These are phyloP conservation scores for Willisornis vidua DNA, from an alignment of 2,113 vertebrate species.

Conservation along the genomic window DNA sequence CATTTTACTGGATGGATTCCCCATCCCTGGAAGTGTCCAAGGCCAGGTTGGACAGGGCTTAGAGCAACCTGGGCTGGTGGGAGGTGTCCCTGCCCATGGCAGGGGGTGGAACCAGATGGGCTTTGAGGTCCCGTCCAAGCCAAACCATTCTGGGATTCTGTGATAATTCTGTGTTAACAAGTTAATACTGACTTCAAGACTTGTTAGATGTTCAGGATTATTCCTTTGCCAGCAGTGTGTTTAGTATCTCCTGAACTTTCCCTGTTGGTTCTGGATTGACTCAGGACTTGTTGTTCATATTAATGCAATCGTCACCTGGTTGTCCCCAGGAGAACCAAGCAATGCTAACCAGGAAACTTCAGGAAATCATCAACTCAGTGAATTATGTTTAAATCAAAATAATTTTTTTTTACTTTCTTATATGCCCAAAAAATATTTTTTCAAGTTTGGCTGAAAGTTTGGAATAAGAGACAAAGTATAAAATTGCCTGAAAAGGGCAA, in stretches of 20 bases:
- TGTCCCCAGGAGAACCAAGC: not conserved
- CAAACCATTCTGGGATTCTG: not conserved
- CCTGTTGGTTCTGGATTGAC: not conserved
- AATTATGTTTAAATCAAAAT: not conserved
- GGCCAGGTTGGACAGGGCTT: not conserved
- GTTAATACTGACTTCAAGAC: not conserved
- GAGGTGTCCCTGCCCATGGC: not conserved
- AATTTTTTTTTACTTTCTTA: not conserved
- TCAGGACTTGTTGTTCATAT: not conserved
- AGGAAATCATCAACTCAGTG: not conserved
- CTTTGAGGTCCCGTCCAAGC: not conserved
- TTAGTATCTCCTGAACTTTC: not conserved
- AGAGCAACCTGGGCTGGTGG: not conserved
- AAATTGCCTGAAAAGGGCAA: not conserved
- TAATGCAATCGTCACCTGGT: not conserved
- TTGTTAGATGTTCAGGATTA: not conserved
- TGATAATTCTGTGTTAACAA: not conserved
- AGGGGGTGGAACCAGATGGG: not conserved
- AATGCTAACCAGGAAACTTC: not conserved
- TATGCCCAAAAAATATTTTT: not conserved
- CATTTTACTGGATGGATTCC: not conserved
- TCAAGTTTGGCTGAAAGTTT: not conserved
- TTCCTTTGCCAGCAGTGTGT: not conserved
- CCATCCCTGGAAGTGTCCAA: not conserved
- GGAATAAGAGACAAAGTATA: not conserved